Conservation (phyloP, 2,113 vertebrate genomes). For the Phasianus colchicus region DNA sequence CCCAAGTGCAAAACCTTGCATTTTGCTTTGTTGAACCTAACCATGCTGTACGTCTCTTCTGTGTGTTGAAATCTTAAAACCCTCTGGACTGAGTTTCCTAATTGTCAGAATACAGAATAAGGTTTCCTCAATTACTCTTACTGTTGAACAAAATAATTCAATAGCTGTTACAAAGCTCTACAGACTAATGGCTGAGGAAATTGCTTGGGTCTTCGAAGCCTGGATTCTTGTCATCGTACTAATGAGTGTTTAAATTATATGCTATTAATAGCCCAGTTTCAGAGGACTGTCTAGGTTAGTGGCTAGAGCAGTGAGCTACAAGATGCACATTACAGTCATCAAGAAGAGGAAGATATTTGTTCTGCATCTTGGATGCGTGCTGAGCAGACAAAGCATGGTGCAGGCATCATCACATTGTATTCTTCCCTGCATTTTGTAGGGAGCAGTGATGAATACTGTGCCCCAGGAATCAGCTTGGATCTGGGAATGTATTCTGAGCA, state of each 20-base stretch:
- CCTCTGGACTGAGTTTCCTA: background rate
- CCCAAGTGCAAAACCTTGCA: no score
- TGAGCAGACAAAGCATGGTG: background rate
- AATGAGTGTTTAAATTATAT: constrained; percentile 18
- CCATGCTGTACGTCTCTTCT: background rate
- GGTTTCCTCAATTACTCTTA: constrained; percentile 21
- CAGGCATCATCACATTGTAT: fast-evolving
- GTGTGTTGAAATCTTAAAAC: background rate
- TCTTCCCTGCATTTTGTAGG: background rate
- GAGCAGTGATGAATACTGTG: fast-evolving
- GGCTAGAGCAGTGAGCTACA: background rate
- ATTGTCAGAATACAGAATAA: background rate
- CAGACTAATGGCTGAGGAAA: background rate
- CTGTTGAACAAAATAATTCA: constrained; percentile 36
- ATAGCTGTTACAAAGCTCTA: background rate
- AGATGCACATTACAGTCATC: background rate
- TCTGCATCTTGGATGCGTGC: background rate
- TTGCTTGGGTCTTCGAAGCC: background rate
- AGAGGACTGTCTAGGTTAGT: background rate
- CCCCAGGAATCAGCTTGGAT: background rate
- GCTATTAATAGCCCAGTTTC: background rate
- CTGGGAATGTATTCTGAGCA: background rate
- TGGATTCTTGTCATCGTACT: background rate
- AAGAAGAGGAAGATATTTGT: background rate
- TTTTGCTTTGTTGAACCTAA: background rate